Evolutionary conservation across 2,113 vertebrate species (phyloP), one percentile per base, ranked within the genome.

Genomic region (Gobiocypris rarus): DNA sequence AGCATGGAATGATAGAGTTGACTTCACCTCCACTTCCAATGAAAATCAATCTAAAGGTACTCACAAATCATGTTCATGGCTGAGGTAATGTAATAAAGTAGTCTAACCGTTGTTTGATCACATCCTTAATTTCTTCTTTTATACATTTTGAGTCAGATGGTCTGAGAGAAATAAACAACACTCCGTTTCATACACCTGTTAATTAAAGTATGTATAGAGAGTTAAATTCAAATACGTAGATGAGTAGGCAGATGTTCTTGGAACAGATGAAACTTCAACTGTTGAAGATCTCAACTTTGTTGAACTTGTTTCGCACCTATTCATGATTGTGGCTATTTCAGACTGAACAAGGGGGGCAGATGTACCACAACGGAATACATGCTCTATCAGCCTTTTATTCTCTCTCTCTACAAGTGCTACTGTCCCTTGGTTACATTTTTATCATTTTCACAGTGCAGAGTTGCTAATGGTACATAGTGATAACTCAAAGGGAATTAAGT

Each of bases 401-500:
- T 48, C 54, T 50, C 17, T 71, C 19, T 73, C 67, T 56, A 75
- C 38, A 61, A 59, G 2, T 5, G n/a, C 19, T 8, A 59, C 75
- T 77, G 56, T 26, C 56, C 34, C 56, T 26, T 56, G 28, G 31
- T 41, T 41, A 59, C 22, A 24, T 59, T 58, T 77, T 61, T 45
- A 61, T 61, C 34, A 26, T 61, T 77, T 77, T 77, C 75, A 41
- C 14, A 26, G 38, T 19, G 5, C 15, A 73, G n/a, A 54, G 41
- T 19, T 71, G 69, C 67, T 79, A 65, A 71, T 31, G 48, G 48
- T 43, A 11, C 84, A 63, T 24, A 48, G 70, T 3, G 50, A 73
- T 77, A 71, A 63, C 50, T 56, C 34, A 41, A 65, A 83, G 41
- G 56, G 65, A 19, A 56, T 75, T 54, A 75, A 73, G 74, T 26